phyloP scores from a whole-genome alignment of 2,888 invertebrate genomes.

The Spisula subtruncata region DNA sequence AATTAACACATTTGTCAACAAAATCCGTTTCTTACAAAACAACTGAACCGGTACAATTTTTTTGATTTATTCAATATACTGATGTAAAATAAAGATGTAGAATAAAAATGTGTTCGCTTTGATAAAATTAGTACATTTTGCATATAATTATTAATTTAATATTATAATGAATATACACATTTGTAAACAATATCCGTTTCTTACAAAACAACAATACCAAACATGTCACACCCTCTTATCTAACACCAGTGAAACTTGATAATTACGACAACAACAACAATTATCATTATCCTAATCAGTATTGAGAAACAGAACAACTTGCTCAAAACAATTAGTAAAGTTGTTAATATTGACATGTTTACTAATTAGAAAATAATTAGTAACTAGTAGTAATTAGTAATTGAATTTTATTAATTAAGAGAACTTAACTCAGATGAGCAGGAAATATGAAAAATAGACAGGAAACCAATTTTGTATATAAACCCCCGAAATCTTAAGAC shows the following conservation, averaged over 20 bases:
- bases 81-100: too few relatives aligned
- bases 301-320: not conserved
- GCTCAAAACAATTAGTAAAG: not conserved
- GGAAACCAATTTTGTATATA: not conserved
- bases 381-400: too few relatives aligned
- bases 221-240: not conserved
- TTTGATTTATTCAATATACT: too few relatives aligned
- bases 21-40: too few relatives aligned
- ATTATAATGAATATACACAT: too few relatives aligned
- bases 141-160: too few relatives aligned
- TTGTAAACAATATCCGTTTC: too few relatives aligned
- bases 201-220: not conserved
- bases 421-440: not conserved
- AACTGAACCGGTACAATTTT: too few relatives aligned
- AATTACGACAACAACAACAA: not conserved
- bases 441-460: constrained; percentile 2
- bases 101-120: too few relatives aligned
- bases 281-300: not conserved
- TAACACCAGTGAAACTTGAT: not conserved
- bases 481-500: not conserved
- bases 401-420: not conserved
- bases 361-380: not conserved
- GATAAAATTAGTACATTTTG: too few relatives aligned
- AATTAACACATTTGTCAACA: too few relatives aligned
- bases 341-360: not conserved